Conservation (phyloP, 2,888 invertebrate species). For the Leucoma salicis region DNA sequence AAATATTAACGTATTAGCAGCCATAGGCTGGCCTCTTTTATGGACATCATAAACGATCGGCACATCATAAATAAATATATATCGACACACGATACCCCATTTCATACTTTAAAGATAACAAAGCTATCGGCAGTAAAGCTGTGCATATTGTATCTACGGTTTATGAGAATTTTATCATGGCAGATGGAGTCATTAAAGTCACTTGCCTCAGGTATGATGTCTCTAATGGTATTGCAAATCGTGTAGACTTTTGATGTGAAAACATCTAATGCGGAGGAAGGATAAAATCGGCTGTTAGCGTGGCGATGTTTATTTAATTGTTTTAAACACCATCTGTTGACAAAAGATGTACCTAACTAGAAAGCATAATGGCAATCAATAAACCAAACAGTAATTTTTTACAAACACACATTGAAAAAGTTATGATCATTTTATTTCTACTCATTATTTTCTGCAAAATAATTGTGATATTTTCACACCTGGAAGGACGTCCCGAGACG, state of each 20-base stretch:
- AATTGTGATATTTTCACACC: too few species aligned
- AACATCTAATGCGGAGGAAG: too few species aligned
- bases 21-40: constrained; percentile 23
- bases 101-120: constrained; percentile 40
- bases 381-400: too few species aligned
- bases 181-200: constrained; percentile 36
- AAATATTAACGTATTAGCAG: constrained; percentile 15
- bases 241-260: constrained; percentile 29
- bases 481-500: too few species aligned
- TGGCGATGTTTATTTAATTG: too few species aligned
- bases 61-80: constrained; percentile 35
- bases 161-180: constrained; percentile 36
- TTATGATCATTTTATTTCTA: too few species aligned
- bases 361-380: too few species aligned
- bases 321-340: too few species aligned
- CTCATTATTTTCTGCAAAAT: too few species aligned
- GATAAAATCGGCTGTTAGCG: too few species aligned
- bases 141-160: constrained; percentile 35
- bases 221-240: constrained; percentile 27
- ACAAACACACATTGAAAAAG: too few species aligned
- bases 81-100: constrained; percentile 32
- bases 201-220: constrained; percentile 24
- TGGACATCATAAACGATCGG: constrained; percentile 31
- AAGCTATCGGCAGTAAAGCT: constrained; percentile 34
- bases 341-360: too few species aligned